Conservation (phyloP, 1,140 invertebrate species). For the Mactra quadrangularis region DNA sequence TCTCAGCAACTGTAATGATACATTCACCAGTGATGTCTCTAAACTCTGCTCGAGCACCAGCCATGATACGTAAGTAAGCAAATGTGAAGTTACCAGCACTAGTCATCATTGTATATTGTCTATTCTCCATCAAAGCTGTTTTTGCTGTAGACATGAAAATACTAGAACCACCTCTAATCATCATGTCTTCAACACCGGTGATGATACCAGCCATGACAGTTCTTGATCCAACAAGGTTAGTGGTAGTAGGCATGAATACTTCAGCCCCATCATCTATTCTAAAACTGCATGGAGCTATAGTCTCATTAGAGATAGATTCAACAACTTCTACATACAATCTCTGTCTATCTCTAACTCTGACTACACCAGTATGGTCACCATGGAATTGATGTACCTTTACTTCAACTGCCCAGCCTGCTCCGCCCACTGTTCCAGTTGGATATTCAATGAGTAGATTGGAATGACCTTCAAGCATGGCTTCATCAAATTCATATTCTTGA, state of each 20-base stretch:
- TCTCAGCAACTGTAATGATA: slow-evolving; percentile 65
- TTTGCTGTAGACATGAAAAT: slow-evolving; percentile 73
- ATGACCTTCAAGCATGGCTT: slow-evolving; percentile 71
- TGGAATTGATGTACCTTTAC: slow-evolving; percentile 71
- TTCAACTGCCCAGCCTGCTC: slow-evolving; percentile 58
- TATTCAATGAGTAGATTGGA: slow-evolving; percentile 75
- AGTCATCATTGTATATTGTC: slow-evolving; percentile 71
- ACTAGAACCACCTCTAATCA: slow-evolving; percentile 68
- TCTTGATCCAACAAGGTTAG: slow-evolving; percentile 71
- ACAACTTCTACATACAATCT: slow-evolving; percentile 74
- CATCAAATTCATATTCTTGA: slow-evolving; percentile 74
- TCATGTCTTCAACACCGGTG: slow-evolving; percentile 71
- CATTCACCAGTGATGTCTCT: slow-evolving; percentile 66
- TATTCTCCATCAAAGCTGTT: slow-evolving; percentile 74
- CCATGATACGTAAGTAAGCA: slow-evolving; percentile 65
- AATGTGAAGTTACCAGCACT: slow-evolving; percentile 73
- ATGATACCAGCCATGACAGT: slow-evolving; percentile 73
- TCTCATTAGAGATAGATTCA: slow-evolving; percentile 74
- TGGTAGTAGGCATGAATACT: slow-evolving; percentile 71
- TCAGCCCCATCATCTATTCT: slow-evolving; percentile 73
- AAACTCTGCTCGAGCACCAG: slow-evolving; percentile 71
- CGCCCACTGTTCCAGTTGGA: slow-evolving; percentile 55
- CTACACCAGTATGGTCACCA: slow-evolving; percentile 74
- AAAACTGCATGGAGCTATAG: slow-evolving; percentile 76
- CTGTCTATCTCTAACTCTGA: slow-evolving; percentile 72